Percentiles rank a stretch among this genome's conserved stretches.
phyloP scores from a whole-genome alignment of 2,888 invertebrate genomes.

The Eretmocerus hayati region DNA sequence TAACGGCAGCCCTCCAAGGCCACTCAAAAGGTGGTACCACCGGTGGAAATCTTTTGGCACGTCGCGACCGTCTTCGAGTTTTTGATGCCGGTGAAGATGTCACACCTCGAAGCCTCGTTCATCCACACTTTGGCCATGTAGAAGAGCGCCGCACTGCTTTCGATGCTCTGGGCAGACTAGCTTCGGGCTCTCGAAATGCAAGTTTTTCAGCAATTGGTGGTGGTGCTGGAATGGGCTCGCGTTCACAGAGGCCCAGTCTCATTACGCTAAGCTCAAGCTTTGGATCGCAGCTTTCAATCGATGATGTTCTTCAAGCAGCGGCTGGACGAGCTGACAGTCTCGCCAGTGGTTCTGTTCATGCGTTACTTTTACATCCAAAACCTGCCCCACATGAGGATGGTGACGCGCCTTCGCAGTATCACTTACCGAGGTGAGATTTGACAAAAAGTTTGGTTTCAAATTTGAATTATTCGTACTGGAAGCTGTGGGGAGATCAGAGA shows the following conservation, averaged over 20 bases:
- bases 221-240: constrained; percentile 1
- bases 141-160: constrained; percentile 33
- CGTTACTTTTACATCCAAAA: no score
- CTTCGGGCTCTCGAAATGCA: no score
- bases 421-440: constrained; percentile 36
- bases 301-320: no score
- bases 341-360: neutral
- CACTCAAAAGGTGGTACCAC: no score
- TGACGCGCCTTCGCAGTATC: constrained; percentile 33
- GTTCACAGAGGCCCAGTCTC: constrained; percentile 14
- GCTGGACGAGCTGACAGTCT: constrained; percentile 11
- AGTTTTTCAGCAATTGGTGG: no score
- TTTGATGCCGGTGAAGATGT: constrained; percentile 41
- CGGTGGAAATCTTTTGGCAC: no score
- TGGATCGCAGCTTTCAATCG: no score
- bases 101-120: constrained; percentile 46
- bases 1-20: no score
- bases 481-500: no score
- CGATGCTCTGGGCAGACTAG: constrained; percentile 13
- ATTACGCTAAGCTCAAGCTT: no score
- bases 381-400: constrained; percentile 15
- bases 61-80: constrained; percentile 9
- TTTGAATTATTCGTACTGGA: no score
- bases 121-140: constrained; percentile 35
- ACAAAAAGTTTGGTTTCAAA: no score